Evolutionary conservation across 2,888 invertebrate species (phyloP), one percentile per base, ranked within the genome.

Genomic region (Epirrhoe tristata): DNA sequence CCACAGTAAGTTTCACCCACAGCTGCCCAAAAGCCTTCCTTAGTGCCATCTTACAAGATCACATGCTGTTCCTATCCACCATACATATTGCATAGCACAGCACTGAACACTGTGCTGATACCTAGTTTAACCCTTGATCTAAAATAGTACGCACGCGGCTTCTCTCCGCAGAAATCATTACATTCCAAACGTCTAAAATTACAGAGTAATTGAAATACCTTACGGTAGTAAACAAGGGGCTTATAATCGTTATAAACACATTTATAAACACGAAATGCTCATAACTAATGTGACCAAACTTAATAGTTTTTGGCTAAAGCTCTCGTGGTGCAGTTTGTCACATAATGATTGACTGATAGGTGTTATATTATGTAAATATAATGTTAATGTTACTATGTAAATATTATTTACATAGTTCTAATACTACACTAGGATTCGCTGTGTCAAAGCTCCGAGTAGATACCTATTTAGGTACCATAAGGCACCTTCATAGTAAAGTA

Each of bases 141-240:
- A 85, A 86, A 87, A 84, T 81, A 79, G 81, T 78, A 71, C 71
- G 52, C 58, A 72, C 67, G 71, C 80, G 80, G 77, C 74, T 74
- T 70, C 77, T 74, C 68, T 73, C 75, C 69, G 63, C 75, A 79
- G 80, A 79, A 76, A 86, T 84, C 84, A 84, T 81, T 84, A 82
- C 79, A 83, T 83, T 82, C 77, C 76, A 46, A 54, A 55, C 71
- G 66, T 79, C 86, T 84, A 84, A 88, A 87, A 84, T 88, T 82
- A 87, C 78, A 72, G 62, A 72, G 77, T 81, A 83, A 86, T 86
- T 79, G 80, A 77, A 80, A 82, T 78, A 74, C 68, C n/a, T 1
- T 4, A 50, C 50, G 77, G 74, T 4, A 75, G 80, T 78, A 76
- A 71, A 71, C 73, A 65, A 46, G n/a, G n/a, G 14, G 12, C 71